Evolutionary conservation across 2,113 vertebrate genomes (phyloP).

Genomic region (Climacteris rufus): DNA sequence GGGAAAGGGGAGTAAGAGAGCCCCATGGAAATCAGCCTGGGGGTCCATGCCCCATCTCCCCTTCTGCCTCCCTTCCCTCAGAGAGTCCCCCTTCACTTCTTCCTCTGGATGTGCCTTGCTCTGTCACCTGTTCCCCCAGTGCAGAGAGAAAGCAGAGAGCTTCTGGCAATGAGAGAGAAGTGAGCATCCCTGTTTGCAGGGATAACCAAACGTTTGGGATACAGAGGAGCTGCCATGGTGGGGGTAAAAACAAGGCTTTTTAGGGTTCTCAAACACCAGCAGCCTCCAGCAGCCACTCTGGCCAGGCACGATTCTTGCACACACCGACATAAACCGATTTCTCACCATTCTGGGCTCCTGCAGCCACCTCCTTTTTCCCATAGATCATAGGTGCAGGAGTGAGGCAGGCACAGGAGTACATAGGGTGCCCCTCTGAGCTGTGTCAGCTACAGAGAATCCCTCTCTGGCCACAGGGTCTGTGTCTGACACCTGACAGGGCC

Average conservation of each 20-base stretch:
- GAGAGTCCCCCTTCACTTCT: neutral
- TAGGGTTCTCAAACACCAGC: neutral
- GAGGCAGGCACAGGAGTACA: neutral
- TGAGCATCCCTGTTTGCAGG: neutral
- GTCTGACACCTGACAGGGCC: neutral
- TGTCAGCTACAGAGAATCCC: neutral
- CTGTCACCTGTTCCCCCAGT: neutral
- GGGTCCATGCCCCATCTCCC: rapidly evolving
- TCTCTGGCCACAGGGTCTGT: neutral
- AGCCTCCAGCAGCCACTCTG: neutral
- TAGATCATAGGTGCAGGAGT: neutral
- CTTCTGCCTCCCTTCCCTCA: neutral
- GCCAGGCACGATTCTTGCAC: neutral
- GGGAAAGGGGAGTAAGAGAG: neutral
- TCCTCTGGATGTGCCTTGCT: neutral
- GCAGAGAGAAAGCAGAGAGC: neutral
- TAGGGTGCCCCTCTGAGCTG: neutral
- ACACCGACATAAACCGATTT: neutral
- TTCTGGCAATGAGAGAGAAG: neutral
- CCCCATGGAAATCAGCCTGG: neutral
- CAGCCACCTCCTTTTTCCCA: neutral
- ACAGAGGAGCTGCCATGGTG: rapidly evolving
- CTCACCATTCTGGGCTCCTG: neutral
- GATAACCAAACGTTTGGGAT: rapidly evolving
- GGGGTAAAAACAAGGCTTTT: neutral